Percentiles rank a stretch among this genome's conserved stretches.
Evolutionary conservation across 2,113 vertebrate species (phyloP).

Genomic region (Gorilla gorilla): DNA sequence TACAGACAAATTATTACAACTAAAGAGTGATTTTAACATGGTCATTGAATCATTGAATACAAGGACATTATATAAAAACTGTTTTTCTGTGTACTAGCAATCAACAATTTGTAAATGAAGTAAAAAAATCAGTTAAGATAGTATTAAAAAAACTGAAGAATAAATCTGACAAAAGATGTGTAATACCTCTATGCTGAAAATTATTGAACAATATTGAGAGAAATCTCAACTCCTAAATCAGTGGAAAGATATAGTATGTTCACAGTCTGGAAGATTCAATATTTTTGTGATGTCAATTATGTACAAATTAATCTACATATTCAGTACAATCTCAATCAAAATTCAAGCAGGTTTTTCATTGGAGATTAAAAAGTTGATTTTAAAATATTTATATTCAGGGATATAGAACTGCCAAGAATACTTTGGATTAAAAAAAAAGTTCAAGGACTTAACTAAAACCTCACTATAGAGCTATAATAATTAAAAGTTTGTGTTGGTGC

Average conservation of each 20-base stretch:
- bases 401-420: background rate
- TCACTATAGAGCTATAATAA: background rate
- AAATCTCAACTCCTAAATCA: background rate
- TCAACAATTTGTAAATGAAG: background rate
- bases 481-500: background rate
- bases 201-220: background rate
- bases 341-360: background rate
- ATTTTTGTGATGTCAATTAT: background rate
- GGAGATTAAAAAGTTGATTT: background rate
- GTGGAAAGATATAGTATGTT: background rate
- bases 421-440: background rate
- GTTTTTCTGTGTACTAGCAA: background rate
- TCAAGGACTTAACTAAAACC: background rate
- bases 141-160: background rate
- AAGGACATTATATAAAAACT: background rate
- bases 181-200: background rate
- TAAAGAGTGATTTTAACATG: background rate
- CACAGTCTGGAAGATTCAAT: background rate
- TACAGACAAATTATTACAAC: background rate
- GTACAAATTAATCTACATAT: background rate
- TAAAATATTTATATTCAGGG: background rate
- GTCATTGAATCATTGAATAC: background rate
- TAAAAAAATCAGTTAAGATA: background rate
- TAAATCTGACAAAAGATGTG: background rate
- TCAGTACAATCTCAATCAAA: background rate